Conservation (phyloP, 2,797 vertebrate species). For the Sparus aurata region DNA sequence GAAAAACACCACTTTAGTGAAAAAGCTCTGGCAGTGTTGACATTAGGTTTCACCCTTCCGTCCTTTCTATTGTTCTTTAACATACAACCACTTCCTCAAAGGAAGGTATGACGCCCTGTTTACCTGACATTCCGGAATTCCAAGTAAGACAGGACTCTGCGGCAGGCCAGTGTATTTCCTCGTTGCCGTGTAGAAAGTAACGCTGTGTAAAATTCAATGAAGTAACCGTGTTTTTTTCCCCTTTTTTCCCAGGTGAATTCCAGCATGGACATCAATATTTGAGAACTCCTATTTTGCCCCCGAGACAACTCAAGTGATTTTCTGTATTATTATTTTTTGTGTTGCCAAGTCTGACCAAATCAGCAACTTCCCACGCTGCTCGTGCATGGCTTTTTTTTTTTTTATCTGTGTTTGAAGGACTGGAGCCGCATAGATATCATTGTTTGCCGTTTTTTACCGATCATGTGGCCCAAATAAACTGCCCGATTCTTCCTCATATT, state of each 20-base stretch:
- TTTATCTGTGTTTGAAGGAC: conserved; percentile 37
- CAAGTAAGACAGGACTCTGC: conserved; percentile 30
- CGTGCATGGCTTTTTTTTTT: conserved; percentile 54
- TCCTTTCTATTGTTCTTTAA: conserved; percentile 80
- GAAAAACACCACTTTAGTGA: conserved; percentile 17
- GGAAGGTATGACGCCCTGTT: conserved; percentile 76
- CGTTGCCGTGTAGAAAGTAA: background rate
- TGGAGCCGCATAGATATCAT: conserved; percentile 19
- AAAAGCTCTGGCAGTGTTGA: conserved; percentile 52
- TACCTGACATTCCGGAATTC: conserved; percentile 71
- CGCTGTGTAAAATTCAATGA: background rate
- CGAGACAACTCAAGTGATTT: conserved; percentile 47
- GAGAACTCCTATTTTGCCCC: conserved; percentile 29
- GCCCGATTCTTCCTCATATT: conserved; percentile 15
- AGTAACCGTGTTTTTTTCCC: conserved; percentile 39
- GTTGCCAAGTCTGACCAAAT: conserved; percentile 42
- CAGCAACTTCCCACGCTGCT: conserved; percentile 31
- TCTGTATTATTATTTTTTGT: conserved; percentile 5
- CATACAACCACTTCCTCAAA: conserved; percentile 77
- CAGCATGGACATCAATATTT: conserved; percentile 24
- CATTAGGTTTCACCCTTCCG: conserved; percentile 80
- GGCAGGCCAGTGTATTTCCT: conserved; percentile 29
- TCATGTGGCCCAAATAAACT: conserved; percentile 29
- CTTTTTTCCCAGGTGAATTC: conserved; percentile 77
- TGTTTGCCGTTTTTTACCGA: conserved; percentile 37